Conservation (phyloP, 2,113 vertebrate genomes). For the Ciconia boyciana region DNA sequence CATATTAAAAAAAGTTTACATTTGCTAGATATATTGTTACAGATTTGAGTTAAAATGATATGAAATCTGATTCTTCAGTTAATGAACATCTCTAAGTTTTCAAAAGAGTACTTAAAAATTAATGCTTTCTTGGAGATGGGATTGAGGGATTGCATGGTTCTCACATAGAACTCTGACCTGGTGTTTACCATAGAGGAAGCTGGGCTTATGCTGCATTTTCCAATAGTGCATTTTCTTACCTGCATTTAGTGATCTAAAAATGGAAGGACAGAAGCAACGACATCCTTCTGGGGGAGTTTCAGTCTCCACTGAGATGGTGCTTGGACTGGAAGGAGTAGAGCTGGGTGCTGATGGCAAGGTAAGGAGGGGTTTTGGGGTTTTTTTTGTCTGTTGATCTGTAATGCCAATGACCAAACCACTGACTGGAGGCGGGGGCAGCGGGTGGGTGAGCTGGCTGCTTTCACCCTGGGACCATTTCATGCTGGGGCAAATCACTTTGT, state of each 20-base stretch:
- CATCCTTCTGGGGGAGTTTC: slow-evolving; percentile 91
- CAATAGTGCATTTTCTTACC: neutral
- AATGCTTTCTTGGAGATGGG: neutral
- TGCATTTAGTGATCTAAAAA: slow-evolving; percentile 81
- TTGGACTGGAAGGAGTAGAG: slow-evolving; percentile 92
- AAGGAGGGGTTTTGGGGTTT: neutral
- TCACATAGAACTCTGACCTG: neutral
- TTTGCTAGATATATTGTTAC: neutral
- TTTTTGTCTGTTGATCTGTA: neutral
- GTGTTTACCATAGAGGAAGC: neutral
- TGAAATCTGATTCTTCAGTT: neutral
- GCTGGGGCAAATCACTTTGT: neutral
- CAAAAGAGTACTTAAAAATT: neutral
- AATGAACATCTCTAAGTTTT: neutral
- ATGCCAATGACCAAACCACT: neutral
- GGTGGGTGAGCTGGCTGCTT: neutral
- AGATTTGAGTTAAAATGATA: neutral
- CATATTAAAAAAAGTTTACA: neutral
- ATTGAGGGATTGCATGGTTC: neutral
- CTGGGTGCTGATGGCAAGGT: slow-evolving; percentile 91
- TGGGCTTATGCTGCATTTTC: neutral
- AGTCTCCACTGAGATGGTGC: slow-evolving; percentile 87
- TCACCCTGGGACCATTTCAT: neutral
- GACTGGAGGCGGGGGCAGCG: too few species aligned
- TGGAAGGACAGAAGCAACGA: slow-evolving; percentile 88